A percentile compares a stretch with the other conserved stretches of the same genome.
phyloP scores from a whole-genome alignment of 2,888 invertebrate genomes.

The Macrosiphum euphorbiae region DNA sequence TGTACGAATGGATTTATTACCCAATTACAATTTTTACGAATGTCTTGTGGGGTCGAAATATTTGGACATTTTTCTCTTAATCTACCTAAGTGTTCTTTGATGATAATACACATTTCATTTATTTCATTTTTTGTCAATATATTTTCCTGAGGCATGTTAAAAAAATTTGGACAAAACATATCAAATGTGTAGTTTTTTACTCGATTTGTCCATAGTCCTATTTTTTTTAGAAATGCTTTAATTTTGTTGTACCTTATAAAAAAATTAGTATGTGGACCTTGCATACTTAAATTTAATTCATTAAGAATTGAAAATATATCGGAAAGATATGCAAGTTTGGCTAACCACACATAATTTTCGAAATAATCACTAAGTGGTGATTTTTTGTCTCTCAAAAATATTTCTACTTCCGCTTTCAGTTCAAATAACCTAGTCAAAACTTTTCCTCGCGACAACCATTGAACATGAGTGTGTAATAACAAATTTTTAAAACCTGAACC shows the following conservation, averaged over 20 bases:
- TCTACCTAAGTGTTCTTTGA: too few species aligned
- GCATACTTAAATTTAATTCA: constrained; percentile 30
- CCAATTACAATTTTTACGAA: too few species aligned
- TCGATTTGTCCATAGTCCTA: constrained; percentile 16
- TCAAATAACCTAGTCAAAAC: too few species aligned
- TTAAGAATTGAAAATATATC: constrained; percentile 20
- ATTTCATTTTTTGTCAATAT: not conserved
- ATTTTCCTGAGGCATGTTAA: constrained; percentile 15
- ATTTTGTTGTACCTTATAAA: constrained; percentile 31
- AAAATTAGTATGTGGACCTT: not conserved
- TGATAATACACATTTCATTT: too few species aligned
- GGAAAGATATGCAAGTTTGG: constrained; percentile 37
- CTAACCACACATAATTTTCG: constrained; percentile 27
- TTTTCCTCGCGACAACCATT: too few species aligned
- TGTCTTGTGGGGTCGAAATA: too few species aligned
- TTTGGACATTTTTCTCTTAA: too few species aligned
- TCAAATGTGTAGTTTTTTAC: constrained; percentile 15
- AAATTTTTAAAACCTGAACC: too few species aligned
- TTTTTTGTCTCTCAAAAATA: constrained; percentile 41
- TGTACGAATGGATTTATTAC: too few species aligned
- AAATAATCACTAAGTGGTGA: constrained; percentile 41
- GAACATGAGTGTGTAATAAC: too few species aligned
- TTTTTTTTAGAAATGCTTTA: not conserved
- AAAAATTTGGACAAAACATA: constrained; percentile 28
- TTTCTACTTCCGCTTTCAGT: not conserved